phyloP scores from a whole-genome alignment of 2,888 invertebrate species.

The Chrysina gloriosa region DNA sequence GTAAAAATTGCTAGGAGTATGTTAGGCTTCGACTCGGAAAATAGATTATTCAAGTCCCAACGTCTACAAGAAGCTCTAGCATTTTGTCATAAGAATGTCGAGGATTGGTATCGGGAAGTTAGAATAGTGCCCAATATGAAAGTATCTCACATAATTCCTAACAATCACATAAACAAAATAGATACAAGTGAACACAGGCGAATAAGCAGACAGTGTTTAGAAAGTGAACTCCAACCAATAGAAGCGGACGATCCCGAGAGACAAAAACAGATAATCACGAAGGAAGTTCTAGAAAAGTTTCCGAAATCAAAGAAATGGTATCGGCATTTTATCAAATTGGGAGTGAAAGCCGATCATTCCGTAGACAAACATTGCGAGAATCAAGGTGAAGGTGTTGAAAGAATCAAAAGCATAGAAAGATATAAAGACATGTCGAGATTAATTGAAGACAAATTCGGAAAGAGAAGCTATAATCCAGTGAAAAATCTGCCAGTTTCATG shows the following conservation, averaged over 20 bases:
- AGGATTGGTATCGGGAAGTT: conserved; percentile 74
- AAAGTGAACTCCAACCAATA: conserved; percentile 44
- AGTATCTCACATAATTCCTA: conserved; percentile 36
- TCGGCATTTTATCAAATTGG: conserved; percentile 70
- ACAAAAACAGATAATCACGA: conserved; percentile 57
- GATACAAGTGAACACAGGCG: conserved; percentile 37
- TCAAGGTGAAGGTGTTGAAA: conserved; percentile 72
- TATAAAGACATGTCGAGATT: conserved; percentile 80
- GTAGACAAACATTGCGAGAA: conserved; percentile 61
- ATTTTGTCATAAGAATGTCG: conserved; percentile 74
- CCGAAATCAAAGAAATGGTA: conserved; percentile 76
- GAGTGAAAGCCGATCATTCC: conserved; percentile 64
- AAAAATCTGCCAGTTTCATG: conserved; percentile 63
- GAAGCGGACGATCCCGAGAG: conserved; percentile 39
- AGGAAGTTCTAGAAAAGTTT: conserved; percentile 60
- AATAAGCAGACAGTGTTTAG: conserved; percentile 45
- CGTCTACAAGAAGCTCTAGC: conserved; percentile 74
- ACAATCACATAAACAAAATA: conserved; percentile 22
- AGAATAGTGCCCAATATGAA: conserved; percentile 57
- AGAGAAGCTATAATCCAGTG: conserved; percentile 60
- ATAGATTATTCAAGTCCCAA: conserved; percentile 73
- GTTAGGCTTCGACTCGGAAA: conserved; percentile 73
- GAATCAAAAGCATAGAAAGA: conserved; percentile 76
- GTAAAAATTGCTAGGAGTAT: conserved; percentile 71
- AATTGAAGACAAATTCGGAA: conserved; percentile 75